These are phyloP conservation scores for Lepidochrysops patricia DNA, from an alignment of 2,888 invertebrate genomes.

Conservation along the genomic window DNA sequence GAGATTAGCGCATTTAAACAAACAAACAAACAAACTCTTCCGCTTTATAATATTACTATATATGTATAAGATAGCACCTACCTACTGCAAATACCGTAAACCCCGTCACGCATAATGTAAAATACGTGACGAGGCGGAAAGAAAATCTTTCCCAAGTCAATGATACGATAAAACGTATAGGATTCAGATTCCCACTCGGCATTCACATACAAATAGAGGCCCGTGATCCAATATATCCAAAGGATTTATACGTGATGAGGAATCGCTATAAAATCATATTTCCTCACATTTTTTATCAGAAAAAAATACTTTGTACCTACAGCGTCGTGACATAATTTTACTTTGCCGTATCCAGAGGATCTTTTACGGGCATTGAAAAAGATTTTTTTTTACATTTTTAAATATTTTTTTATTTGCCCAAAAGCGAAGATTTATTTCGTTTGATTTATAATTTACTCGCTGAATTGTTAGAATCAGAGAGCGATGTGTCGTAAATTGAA, in stretches of 20 bases:
- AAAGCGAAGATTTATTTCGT: too few relatives aligned
- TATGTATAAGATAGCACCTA: background rate
- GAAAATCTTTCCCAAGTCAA: background rate
- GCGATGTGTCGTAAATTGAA: too few relatives aligned
- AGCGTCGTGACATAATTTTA: background rate
- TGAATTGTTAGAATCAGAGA: too few relatives aligned
- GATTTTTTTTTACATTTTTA: too few relatives aligned
- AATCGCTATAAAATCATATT: background rate
- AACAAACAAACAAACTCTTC: too few relatives aligned
- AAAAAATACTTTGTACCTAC: background rate
- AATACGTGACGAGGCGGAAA: background rate
- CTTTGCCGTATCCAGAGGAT: background rate
- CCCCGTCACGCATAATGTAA: background rate
- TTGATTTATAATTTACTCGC: too few relatives aligned
- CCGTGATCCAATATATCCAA: background rate
- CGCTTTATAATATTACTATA: too few relatives aligned
- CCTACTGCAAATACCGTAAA: background rate
- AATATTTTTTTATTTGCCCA: too few relatives aligned
- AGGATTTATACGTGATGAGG: background rate
- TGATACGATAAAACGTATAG: background rate
- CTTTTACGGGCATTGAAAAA: too few relatives aligned
- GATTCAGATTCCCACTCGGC: background rate
- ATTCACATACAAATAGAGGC: background rate
- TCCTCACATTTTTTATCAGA: background rate
- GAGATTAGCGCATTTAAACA: too few relatives aligned